A percentile compares a stretch with the other conserved stretches of the same genome.
Evolutionary conservation across 1,140 invertebrate species (phyloP).

Genomic region (Acromyrmex echinatior): DNA sequence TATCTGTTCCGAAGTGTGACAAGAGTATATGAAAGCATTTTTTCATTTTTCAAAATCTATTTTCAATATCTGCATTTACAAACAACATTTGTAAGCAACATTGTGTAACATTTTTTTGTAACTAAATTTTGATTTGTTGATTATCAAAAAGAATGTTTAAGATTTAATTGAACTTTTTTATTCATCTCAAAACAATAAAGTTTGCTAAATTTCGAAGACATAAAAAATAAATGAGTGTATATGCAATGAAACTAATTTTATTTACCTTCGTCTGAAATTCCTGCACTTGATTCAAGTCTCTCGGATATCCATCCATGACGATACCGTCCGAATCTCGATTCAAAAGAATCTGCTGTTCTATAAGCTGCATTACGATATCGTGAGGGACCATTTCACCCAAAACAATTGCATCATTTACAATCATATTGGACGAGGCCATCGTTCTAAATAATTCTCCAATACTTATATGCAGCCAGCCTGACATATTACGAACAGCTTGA

Average conservation of each 20-base stretch:
- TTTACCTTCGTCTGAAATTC: constrained; percentile 95
- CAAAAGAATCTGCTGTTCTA: constrained; percentile 88
- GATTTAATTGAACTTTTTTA: too few relatives aligned
- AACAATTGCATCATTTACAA: constrained; percentile 90
- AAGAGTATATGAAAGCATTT: too few relatives aligned
- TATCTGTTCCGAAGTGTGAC: too few relatives aligned
- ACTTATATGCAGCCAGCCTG: constrained; percentile 92
- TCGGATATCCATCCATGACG: constrained; percentile 96
- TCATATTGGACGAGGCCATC: constrained; percentile 88
- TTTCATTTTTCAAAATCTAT: too few relatives aligned
- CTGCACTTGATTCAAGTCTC: constrained; percentile 94
- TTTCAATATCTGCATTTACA: too few relatives aligned
- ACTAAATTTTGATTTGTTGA: too few relatives aligned
- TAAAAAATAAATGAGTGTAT: too few relatives aligned
- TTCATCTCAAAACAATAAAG: too few relatives aligned
- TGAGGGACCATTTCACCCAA: constrained; percentile 94
- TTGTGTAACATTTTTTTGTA: too few relatives aligned
- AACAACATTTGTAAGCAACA: too few relatives aligned
- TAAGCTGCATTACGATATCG: constrained; percentile 89
- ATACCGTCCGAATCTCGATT: constrained; percentile 90
- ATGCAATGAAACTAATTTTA: constrained; percentile 79
- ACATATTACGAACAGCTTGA: constrained; percentile 89
- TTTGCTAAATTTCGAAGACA: too few relatives aligned
- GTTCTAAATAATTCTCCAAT: constrained; percentile 90
- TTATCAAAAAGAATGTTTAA: too few relatives aligned